These are phyloP conservation scores for Bovichtus diacanthus DNA, from an alignment of 2,797 vertebrate species.

Conservation along the genomic window DNA sequence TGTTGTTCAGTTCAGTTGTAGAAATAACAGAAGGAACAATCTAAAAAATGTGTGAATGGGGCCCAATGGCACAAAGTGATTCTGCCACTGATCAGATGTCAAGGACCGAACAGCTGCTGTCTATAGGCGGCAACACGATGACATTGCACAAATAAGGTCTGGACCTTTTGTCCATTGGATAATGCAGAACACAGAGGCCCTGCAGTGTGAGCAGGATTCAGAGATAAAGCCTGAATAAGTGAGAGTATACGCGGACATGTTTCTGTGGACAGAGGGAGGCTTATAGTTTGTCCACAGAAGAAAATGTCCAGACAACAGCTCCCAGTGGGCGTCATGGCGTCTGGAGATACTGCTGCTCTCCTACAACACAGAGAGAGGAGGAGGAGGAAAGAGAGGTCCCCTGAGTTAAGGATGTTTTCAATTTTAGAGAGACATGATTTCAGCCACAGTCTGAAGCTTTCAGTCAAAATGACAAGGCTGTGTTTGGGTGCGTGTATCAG, in stretches of 20 bases:
- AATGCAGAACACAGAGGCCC: neutral
- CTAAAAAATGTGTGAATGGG: too few relatives aligned
- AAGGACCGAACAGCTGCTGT: neutral
- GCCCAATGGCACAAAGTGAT: neutral
- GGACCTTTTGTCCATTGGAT: constrained; percentile 8
- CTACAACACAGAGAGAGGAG: constrained; percentile 35
- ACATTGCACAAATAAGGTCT: neutral
- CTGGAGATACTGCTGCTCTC: constrained; percentile 51
- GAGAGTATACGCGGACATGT: constrained; percentile 12
- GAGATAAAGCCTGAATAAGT: constrained; percentile 29
- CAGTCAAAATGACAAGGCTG: constrained; percentile 63
- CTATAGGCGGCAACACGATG: neutral
- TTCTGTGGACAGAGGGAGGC: constrained; percentile 36
- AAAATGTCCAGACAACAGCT: constrained; percentile 67
- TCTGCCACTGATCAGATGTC: neutral
- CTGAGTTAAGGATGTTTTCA: constrained; percentile 71
- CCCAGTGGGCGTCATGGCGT: constrained; percentile 53
- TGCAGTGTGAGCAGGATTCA: constrained; percentile 14
- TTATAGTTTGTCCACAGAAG: constrained; percentile 48
- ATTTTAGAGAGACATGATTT: constrained; percentile 69
- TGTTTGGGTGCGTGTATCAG: constrained; percentile 35
- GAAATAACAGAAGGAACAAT: too few relatives aligned
- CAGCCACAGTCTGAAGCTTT: constrained; percentile 65
- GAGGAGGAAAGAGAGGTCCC: constrained; percentile 48
- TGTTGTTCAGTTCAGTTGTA: too few relatives aligned